Evolutionary conservation across 2,888 invertebrate genomes (phyloP).

Genomic region (Aleiodes leptofemur): DNA sequence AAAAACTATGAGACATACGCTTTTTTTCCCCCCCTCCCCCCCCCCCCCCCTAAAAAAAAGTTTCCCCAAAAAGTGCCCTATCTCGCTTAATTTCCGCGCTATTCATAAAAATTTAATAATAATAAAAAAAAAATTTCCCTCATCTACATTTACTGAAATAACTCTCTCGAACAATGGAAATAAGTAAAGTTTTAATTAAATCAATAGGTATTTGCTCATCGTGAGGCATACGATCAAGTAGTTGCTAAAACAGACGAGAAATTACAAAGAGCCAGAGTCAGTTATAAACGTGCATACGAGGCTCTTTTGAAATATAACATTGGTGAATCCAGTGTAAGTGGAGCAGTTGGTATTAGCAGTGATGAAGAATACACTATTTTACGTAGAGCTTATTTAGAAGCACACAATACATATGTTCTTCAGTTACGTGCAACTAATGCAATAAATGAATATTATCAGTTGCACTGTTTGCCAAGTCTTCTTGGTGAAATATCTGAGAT

Average conservation of each 20-base stretch:
- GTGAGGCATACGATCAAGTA: slow-evolving; percentile 92
- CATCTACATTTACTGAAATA: too few species aligned
- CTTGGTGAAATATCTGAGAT: slow-evolving; percentile 95
- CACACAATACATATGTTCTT: slow-evolving; percentile 95
- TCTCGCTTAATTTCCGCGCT: too few species aligned
- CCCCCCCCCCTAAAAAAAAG: too few species aligned
- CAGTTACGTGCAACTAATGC: slow-evolving; percentile 95
- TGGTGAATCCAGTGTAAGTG: slow-evolving; percentile 65
- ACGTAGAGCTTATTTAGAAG: slow-evolving; percentile 87
- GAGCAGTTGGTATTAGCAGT: slow-evolving; percentile 55
- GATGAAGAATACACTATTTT: slow-evolving; percentile 79
- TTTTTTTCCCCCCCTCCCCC: too few species aligned
- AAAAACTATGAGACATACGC: too few species aligned
- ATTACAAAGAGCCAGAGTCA: slow-evolving; percentile 87
- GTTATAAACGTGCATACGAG: slow-evolving; percentile 91
- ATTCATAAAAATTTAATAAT: too few species aligned
- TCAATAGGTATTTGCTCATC: slow-evolving; percentile 84
- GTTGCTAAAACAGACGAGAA: slow-evolving; percentile 90
- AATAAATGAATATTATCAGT: slow-evolving; percentile 92
- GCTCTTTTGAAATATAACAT: slow-evolving; percentile 83
- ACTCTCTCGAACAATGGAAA: too few species aligned
- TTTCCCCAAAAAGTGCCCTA: too few species aligned
- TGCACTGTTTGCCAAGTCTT: slow-evolving; percentile 89
- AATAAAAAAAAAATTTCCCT: too few species aligned
- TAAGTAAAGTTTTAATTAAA: not conserved